Percentiles rank a stretch among this genome's conserved stretches.
phyloP scores from a whole-genome alignment of 1,140 invertebrate genomes.

The Drosophila parvula region DNA sequence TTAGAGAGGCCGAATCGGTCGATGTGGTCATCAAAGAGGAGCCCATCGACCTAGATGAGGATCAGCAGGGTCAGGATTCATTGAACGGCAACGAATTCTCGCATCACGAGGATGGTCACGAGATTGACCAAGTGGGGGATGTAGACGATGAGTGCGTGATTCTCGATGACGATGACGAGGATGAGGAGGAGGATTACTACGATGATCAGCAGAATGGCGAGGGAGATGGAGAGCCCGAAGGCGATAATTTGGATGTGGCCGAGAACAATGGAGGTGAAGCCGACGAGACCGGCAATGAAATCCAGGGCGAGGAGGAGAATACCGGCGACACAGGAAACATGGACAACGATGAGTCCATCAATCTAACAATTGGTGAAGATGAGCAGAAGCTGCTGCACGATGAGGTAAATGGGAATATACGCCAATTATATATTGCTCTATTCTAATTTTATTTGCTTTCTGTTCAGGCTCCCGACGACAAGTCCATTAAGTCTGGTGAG shows the following conservation, averaged over 20 bases:
- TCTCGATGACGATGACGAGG: constrained; percentile 76
- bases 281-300: constrained; percentile 45
- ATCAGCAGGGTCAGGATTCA: constrained; percentile 27
- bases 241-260: constrained; percentile 36
- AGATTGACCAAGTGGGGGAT: constrained; percentile 84
- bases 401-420: constrained; percentile 84
- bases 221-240: constrained; percentile 40
- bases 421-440: neutral
- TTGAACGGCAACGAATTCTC: constrained; percentile 78
- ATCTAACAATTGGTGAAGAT: constrained; percentile 92
- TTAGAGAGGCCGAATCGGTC: constrained; percentile 14
- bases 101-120: constrained; percentile 68
- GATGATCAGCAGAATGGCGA: constrained; percentile 50
- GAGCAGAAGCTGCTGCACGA: constrained; percentile 90
- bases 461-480: constrained; percentile 77
- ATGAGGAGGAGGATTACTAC: constrained; percentile 53
- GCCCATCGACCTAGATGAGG: constrained; percentile 52
- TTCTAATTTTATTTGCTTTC: constrained; percentile 23
- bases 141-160: constrained; percentile 78
- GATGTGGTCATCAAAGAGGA: constrained; percentile 64
- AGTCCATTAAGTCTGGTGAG: constrained; percentile 80
- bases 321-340: constrained; percentile 66
- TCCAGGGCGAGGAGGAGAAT: constrained; percentile 66
- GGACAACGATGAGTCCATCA: constrained; percentile 90
- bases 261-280: constrained; percentile 27